Evolutionary conservation across 2,113 vertebrate genomes (phyloP), one percentile per base, ranked within the genome.

Genomic region (Oxygymnocypris stewartii): DNA sequence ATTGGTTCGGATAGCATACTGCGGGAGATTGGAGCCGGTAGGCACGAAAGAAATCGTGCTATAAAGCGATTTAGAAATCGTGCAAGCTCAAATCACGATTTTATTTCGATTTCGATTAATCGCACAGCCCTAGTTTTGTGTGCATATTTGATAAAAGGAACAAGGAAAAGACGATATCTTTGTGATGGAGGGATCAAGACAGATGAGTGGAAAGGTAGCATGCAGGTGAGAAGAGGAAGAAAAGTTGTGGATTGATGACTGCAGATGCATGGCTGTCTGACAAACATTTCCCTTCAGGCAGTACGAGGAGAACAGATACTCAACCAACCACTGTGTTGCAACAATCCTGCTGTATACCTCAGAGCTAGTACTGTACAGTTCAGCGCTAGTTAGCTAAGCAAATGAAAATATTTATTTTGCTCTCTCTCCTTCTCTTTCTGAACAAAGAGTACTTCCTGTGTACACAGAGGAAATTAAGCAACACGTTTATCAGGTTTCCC

Each of bases 401-500:
- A 65, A 82, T 44, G n/a, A 82, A 44, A 28, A 63, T 82, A 31
- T 31, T 87, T 59, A 85, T 88, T 14, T 61, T 40, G 61, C 82
- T 81, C 76, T 57, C 57, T 84, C 82, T 73, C 78, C 84, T 84
- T 82, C 87, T 74, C 7, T 59, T 74, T 84, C 69, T 73, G 82
- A 90, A 90, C 87, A 87, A 84, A 86, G 81, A 86, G 84, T 73
- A 37, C 84, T 82, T 89, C 89, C 89, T 90, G 86, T 89, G 49
- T 86, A 84, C 87, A 89, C 67, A 84, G 73, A 80, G 44, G 85
- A 88, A 88, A 89, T 79, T 75, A 85, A 67, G 42, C 82, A 87
- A 89, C 89, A 84, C 65, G 89, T 86, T 88, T 78, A 86, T 86
- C 88, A 74, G 89, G 88, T 90, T 90, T 86, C 82, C 51, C 74